These are phyloP conservation scores for Aegotheles bennettii DNA, from an alignment of 2,113 vertebrate genomes.

Conservation along the genomic window DNA sequence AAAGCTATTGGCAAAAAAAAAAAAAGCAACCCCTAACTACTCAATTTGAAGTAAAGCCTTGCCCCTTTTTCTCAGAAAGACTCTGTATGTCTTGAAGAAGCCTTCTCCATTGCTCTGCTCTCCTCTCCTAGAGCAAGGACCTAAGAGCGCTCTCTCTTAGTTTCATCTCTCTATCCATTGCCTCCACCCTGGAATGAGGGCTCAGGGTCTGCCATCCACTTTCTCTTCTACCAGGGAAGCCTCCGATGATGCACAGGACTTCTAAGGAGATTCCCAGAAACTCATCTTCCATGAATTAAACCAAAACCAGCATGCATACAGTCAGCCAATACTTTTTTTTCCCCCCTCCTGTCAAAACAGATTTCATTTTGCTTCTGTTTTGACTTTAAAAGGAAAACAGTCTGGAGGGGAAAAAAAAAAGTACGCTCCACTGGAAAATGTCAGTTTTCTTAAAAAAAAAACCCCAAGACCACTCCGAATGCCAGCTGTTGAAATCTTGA, in stretches of 20 bases:
- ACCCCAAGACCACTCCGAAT: background rate
- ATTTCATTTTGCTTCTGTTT: background rate
- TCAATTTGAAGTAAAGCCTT: background rate
- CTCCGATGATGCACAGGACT: background rate
- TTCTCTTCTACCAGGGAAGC: background rate
- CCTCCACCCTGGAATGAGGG: fast-evolving
- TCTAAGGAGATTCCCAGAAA: background rate
- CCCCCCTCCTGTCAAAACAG: background rate
- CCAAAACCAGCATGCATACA: background rate
- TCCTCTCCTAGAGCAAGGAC: background rate
- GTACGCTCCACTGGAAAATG: background rate
- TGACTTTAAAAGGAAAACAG: constrained; percentile 8
- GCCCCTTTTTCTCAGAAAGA: background rate
- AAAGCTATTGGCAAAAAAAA: background rate
- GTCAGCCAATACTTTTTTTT: background rate
- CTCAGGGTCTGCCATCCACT: background rate
- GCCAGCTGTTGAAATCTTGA: background rate
- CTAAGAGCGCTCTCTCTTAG: fast-evolving
- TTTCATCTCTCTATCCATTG: background rate
- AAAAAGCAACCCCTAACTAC: background rate
- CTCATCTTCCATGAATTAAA: background rate
- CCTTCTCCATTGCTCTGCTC: background rate
- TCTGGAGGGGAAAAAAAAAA: background rate
- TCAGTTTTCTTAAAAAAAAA: background rate
- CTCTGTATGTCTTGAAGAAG: background rate